phyloP scores from a whole-genome alignment of 2,888 invertebrate genomes.

The Oscheius myriophilus region DNA sequence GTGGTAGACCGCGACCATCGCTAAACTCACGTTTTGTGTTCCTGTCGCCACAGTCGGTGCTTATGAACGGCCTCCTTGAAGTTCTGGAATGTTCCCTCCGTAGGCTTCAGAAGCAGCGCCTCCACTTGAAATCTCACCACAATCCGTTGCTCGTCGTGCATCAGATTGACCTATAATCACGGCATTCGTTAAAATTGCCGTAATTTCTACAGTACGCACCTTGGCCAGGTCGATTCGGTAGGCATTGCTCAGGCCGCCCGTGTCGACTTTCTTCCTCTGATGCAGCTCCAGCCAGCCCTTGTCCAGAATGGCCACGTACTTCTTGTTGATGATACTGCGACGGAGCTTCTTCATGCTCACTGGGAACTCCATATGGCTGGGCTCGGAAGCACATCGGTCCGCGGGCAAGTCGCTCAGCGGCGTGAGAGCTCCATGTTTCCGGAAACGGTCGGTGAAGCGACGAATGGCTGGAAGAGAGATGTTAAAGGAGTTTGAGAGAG shows the following conservation, averaged over 20 bases:
- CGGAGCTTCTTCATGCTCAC: background rate
- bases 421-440: no score
- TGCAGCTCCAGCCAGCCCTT: slow-evolving; percentile 14
- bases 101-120: background rate
- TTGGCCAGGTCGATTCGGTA: slow-evolving; percentile 16
- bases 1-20: no score
- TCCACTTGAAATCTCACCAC: background rate
- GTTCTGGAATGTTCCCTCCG: background rate
- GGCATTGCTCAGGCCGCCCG: background rate
- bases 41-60: slow-evolving; percentile 27
- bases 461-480: no score
- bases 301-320: slow-evolving; percentile 13
- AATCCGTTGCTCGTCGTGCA: background rate
- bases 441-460: no score
- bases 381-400: no score
- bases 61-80: background rate
- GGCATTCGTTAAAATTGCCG: background rate
- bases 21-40: background rate
- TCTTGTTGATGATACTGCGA: slow-evolving; percentile 1
- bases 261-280: slow-evolving; percentile 2
- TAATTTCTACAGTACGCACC: background rate
- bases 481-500: no score
- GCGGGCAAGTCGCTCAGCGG: no score
- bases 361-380: no score
- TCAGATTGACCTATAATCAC: background rate